Evolutionary conservation across 2,113 vertebrate genomes (phyloP).

Genomic region (Arvicanthis niloticus): DNA sequence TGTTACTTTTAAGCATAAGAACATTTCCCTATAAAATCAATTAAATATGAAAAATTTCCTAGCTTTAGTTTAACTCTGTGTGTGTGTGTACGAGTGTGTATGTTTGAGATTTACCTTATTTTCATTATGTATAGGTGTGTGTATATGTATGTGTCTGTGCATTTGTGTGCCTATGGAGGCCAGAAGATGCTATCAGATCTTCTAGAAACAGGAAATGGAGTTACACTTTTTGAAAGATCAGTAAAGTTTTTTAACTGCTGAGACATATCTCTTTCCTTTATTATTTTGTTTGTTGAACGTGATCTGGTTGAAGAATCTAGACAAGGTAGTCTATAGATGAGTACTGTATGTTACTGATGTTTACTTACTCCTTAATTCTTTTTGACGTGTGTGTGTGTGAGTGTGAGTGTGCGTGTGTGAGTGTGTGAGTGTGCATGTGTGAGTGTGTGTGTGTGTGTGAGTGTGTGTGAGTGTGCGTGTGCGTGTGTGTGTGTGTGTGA

Average conservation of each 20-base stretch:
- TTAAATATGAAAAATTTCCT: not conserved
- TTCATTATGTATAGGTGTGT: not conserved
- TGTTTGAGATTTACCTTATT: not conserved
- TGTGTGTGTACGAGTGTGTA: not conserved
- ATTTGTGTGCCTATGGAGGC: not conserved
- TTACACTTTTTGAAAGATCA: not conserved
- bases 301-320: not conserved
- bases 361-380: conserved; percentile 11
- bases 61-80: not conserved
- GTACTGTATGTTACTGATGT: not conserved
- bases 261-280: not conserved
- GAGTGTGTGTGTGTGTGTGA: no score
- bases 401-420: no score
- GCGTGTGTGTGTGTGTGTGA: no score
- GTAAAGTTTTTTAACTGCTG: not conserved
- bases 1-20: not conserved
- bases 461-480: no score
- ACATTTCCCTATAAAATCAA: not conserved
- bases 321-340: not conserved
- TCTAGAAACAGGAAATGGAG: no score
- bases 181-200: not conserved
- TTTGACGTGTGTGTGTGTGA: not conserved
- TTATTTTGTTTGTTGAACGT: conserved; percentile 17
- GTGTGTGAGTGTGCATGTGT: no score
- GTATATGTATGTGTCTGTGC: not conserved